A percentile compares a stretch with the other conserved stretches of the same genome.
Evolutionary conservation across 2,888 invertebrate species (phyloP).

Genomic region (Drosophila conformis): DNA sequence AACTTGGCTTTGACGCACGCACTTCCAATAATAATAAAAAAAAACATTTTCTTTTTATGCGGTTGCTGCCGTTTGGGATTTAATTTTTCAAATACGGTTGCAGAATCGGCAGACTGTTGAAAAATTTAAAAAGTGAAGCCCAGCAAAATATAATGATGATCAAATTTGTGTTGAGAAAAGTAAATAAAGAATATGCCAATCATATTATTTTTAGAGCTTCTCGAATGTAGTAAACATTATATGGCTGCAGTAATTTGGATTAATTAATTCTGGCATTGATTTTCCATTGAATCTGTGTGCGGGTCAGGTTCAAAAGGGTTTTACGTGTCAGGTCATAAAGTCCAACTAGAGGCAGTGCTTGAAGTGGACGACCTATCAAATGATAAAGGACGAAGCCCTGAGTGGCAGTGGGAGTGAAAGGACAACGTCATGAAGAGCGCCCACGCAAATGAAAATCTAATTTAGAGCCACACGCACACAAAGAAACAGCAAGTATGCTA

Average conservation of each 20-base stretch:
- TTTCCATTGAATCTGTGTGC: slow-evolving; percentile 15
- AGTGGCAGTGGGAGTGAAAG: slow-evolving; percentile 7
- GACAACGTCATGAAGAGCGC: slow-evolving; percentile 34
- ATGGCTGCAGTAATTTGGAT: slow-evolving; percentile 42
- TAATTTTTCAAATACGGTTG: neutral
- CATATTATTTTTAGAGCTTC: neutral
- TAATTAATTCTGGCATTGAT: slow-evolving; percentile 69
- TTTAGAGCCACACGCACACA: slow-evolving; percentile 63
- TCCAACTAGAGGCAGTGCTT: slow-evolving; percentile 44
- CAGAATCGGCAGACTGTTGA: neutral
- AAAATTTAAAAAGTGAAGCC: neutral
- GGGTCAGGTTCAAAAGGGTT: slow-evolving; percentile 64
- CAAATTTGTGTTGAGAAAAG: neutral
- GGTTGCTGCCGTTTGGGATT: slow-evolving; percentile 4
- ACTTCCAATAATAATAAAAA: slow-evolving; percentile 24
- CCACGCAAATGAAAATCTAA: slow-evolving; percentile 72
- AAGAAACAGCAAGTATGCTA: slow-evolving; percentile 7
- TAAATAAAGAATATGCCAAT: neutral
- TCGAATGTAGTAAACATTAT: neutral
- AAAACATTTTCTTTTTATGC: slow-evolving; percentile 6
- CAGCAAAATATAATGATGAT: neutral
- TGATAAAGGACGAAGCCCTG: slow-evolving; percentile 9
- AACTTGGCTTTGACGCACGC: slow-evolving; percentile 34
- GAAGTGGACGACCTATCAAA: slow-evolving; percentile 26
- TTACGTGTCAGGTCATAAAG: slow-evolving; percentile 65